Percentiles rank a stretch among this genome's conserved stretches.
Conservation (phyloP, 2,797 vertebrate genomes). For the Phataginus tetradactyla region DNA sequence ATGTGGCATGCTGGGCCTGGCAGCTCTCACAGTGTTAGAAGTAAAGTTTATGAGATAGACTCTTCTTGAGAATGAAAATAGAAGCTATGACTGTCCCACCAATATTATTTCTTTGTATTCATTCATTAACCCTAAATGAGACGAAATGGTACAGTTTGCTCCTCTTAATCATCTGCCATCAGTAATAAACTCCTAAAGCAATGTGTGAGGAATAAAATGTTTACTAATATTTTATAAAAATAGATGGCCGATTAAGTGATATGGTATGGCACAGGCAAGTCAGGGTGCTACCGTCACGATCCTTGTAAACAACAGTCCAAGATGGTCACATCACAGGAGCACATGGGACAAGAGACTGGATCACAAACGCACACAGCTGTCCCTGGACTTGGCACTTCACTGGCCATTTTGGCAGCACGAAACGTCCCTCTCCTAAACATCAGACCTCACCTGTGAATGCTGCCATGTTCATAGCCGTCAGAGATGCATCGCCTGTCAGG, state of each 20-base stretch:
- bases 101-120: background rate
- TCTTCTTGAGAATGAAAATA: background rate
- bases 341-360: background rate
- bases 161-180: background rate
- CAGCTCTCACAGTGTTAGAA: background rate
- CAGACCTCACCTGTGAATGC: background rate
- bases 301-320: background rate
- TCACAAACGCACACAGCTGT: background rate
- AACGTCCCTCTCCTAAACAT: background rate
- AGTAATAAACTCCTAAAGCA: background rate
- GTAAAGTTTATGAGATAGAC: background rate
- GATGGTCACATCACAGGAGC: background rate
- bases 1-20: background rate
- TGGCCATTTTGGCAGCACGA: background rate
- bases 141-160: background rate
- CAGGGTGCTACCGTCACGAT: background rate
- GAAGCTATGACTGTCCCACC: background rate
- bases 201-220: slow-evolving; percentile 51
- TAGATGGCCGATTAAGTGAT: slow-evolving; percentile 53
- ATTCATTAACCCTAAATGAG: background rate
- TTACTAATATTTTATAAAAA: slow-evolving; percentile 56
- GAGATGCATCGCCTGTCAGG: background rate
- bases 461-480: background rate
- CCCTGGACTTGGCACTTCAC: slow-evolving; percentile 8
- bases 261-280: slow-evolving; percentile 36